Evolutionary conservation across 92 coral and sea anemone species (phyloP).

Genomic region (Heteractis magnifica): DNA sequence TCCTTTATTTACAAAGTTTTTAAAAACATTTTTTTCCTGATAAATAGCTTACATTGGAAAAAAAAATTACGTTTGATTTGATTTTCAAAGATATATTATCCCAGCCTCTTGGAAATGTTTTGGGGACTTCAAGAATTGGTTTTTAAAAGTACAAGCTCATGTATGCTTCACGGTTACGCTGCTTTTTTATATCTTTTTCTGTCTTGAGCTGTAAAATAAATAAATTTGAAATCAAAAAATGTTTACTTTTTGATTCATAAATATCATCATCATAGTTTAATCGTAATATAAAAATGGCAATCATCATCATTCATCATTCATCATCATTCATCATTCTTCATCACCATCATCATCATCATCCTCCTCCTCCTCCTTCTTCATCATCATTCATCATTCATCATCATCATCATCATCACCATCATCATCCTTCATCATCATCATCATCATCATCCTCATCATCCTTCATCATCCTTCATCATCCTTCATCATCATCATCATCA

Average conservation of each 20-base stretch:
- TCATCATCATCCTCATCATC: too few relatives aligned
- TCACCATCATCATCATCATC: too few relatives aligned
- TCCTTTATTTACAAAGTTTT: neutral
- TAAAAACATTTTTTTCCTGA: neutral
- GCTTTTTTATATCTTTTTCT: slow-evolving; percentile 88
- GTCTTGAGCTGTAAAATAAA: slow-evolving; percentile 69
- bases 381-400: too few relatives aligned
- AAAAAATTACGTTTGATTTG: neutral
- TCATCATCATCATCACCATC: too few relatives aligned
- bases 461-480: neutral
- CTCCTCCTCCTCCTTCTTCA: too few relatives aligned
- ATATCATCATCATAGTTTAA: neutral
- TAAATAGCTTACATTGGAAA: neutral
- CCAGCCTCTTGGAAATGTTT: neutral
- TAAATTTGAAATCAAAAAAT: too few relatives aligned
- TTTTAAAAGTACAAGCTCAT: slow-evolving; percentile 83
- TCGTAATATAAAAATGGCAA: too few relatives aligned
- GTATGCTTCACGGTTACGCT: slow-evolving; percentile 91
- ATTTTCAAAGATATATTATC: neutral
- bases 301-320: too few relatives aligned
- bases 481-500: too few relatives aligned
- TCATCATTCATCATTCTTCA: too few relatives aligned
- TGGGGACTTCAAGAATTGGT: neutral
- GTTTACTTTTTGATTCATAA: neutral
- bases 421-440: too few relatives aligned